Base-by-base conservation (phyloP, 2,888 invertebrate species). In the Silvanus unidentatus region DNA sequence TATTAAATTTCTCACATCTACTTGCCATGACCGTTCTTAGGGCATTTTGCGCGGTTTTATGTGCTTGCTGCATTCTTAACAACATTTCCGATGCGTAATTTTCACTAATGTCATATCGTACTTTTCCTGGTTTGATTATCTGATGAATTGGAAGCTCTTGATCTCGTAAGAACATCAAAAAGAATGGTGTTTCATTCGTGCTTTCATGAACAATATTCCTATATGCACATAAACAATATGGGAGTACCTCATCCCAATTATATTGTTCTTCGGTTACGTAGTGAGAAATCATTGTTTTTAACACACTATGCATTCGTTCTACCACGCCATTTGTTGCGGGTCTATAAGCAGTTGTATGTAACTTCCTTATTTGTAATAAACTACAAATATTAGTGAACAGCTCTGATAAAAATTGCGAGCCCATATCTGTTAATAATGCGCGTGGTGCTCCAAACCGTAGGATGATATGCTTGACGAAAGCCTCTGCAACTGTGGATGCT, bases 251-350 rank as follows among this genome's bases (percentile, higher is more conserved):
- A 38, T 65, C 64, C 62, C 62, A 66, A 37, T 62, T 55, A 9
- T 39, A 14, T 16, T 56, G 53, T 8, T 56, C 43, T 29, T 52
- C 38, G 0, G 42, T 15, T 1, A 64, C 50, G 35, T 57, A 62
- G 39, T 63, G 60, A 2, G 56, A 51, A 2, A 66, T 28, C 39
- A 53, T 52, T 15, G 58, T 54, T 40, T 57, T 62, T 1, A 67
- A 37, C 1, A 51, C 49, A 30, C 61, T 39, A 32, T 65, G 65
- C 29, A 55, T 48, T 28, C 65, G 27, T 42, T 67, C 65, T 0
- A 66, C 46, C 32, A 57, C 45, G 2, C 63, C 65, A 39, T 68
- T 68, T 1, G 57, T 44, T 11, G 49, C 45, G 1, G 66, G 62
- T 16, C 60, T 58, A 41, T 62, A 63, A 3, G 60, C 44, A 0